These are phyloP conservation scores for Albula goreensis DNA, from an alignment of 2,113 vertebrate species.

Conservation along the genomic window DNA sequence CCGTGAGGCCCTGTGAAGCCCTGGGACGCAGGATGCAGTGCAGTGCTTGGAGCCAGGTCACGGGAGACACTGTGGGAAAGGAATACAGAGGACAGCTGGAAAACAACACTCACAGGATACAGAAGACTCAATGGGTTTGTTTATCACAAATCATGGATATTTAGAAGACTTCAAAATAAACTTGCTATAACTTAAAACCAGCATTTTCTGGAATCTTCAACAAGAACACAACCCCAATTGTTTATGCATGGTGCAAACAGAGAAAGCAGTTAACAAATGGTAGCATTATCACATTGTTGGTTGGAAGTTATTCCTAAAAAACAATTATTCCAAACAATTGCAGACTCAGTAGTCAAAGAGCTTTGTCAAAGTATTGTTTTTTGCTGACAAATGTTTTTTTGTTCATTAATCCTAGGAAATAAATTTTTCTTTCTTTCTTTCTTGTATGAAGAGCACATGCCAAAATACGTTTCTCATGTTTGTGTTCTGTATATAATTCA, in stretches of 20 bases:
- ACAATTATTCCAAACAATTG: slow-evolving; percentile 12
- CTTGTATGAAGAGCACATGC: neutral
- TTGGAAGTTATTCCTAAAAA: slow-evolving; percentile 5
- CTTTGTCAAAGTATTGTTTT: neutral
- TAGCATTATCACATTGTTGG: slow-evolving; percentile 3
- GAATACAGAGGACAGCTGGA: slow-evolving; percentile 22
- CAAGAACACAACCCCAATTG: slow-evolving; percentile 25
- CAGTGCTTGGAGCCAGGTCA: neutral
- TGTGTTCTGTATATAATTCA: too few species aligned
- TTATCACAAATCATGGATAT: slow-evolving; percentile 40
- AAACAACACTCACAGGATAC: neutral
- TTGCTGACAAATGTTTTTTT: neutral
- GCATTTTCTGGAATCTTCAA: neutral
- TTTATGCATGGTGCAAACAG: slow-evolving; percentile 31
- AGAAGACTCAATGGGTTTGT: slow-evolving; percentile 16
- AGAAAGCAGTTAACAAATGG: slow-evolving; percentile 15
- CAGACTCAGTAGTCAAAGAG: neutral
- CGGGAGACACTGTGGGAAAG: slow-evolving; percentile 10
- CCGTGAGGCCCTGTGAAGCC: neutral
- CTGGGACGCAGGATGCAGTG: neutral
- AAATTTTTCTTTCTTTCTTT: neutral
- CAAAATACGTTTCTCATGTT: too few species aligned
- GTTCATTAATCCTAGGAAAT: neutral
- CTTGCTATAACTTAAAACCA: slow-evolving; percentile 13
- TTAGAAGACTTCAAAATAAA: slow-evolving; percentile 39